A percentile compares a stretch with the other conserved stretches of the same genome.
phyloP scores from a whole-genome alignment of 2,888 invertebrate species.

The Onthophagus sagittarius region DNA sequence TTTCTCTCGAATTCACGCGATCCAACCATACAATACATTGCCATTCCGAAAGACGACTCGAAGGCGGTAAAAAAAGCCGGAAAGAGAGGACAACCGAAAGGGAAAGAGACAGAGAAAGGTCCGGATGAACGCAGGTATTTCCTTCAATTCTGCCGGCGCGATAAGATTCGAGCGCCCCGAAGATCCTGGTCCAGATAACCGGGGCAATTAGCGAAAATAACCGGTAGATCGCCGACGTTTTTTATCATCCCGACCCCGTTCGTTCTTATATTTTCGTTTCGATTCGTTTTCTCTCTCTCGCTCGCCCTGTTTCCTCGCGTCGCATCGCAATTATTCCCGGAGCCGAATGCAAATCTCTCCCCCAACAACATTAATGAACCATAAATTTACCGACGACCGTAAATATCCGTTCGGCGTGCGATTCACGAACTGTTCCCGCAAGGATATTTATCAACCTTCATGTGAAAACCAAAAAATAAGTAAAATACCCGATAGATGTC shows the following conservation, averaged over 20 bases:
- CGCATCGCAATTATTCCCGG: not conserved
- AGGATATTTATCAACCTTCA: not conserved
- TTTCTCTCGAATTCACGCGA: constrained; percentile 10
- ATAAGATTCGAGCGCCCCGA: constrained; percentile 8
- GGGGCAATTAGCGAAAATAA: constrained; percentile 12
- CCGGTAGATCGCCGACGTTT: constrained; percentile 10
- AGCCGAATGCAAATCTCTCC: not conserved
- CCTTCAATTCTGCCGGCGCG: constrained; percentile 4
- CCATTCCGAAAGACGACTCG: not conserved
- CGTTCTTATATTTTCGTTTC: not conserved
- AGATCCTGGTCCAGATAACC: constrained; percentile 6
- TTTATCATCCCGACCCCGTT: constrained; percentile 2
- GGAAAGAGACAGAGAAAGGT: not conserved
- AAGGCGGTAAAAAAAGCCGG: not conserved
- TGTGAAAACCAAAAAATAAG: not conserved
- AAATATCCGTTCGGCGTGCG: not conserved
- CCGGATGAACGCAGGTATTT: constrained; percentile 3
- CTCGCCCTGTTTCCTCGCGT: not conserved
- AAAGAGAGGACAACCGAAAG: too few species aligned
- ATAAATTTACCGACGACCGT: not conserved
- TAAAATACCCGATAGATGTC: too few species aligned
- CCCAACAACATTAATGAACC: not conserved
- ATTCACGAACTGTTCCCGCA: not conserved
- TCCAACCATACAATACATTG: constrained; percentile 8
- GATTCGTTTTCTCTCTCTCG: not conserved